phyloP scores from a whole-genome alignment of 37 sponge, comb jelly and placozoan species.

The Tethya wilhelma region DNA sequence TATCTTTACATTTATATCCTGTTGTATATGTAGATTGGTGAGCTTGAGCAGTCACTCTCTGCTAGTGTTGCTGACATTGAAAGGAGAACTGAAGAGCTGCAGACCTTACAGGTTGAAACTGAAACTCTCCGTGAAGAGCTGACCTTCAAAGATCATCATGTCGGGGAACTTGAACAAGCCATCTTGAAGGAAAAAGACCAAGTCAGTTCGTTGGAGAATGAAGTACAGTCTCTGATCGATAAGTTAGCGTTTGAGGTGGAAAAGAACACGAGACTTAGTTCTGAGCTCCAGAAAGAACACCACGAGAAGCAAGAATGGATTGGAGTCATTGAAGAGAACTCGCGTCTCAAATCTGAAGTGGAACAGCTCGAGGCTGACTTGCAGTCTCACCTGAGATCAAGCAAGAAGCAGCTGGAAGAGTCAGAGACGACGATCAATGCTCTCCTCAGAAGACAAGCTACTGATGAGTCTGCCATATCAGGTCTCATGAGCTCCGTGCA shows the following conservation, averaged over 20 bases:
- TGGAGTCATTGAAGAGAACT: conserved; percentile 42
- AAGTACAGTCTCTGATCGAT: conserved; percentile 62
- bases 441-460: conserved; percentile 19
- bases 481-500: conserved; percentile 58
- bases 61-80: conserved; percentile 35
- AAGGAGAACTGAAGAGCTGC: conserved; percentile 61
- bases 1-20: background rate
- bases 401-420: conserved; percentile 34
- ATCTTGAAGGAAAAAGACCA: conserved; percentile 57
- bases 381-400: conserved; percentile 24
- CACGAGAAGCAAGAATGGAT: conserved; percentile 62
- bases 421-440: conserved; percentile 20
- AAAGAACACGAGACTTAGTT: conserved; percentile 54
- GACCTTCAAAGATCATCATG: conserved; percentile 64
- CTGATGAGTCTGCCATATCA: conserved; percentile 49
- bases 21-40: conserved; percentile 26
- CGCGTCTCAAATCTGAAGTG: conserved; percentile 19
- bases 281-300: conserved; percentile 72
- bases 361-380: conserved; percentile 43
- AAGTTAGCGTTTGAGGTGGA: conserved; percentile 73
- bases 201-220: conserved; percentile 33
- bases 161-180: conserved; percentile 43
- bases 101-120: conserved; percentile 80
- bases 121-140: conserved; percentile 80
- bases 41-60: conserved; percentile 56